These are phyloP conservation scores for Threskiornis aethiopicus DNA, from an alignment of 2,797 vertebrate species.

Conservation along the genomic window DNA sequence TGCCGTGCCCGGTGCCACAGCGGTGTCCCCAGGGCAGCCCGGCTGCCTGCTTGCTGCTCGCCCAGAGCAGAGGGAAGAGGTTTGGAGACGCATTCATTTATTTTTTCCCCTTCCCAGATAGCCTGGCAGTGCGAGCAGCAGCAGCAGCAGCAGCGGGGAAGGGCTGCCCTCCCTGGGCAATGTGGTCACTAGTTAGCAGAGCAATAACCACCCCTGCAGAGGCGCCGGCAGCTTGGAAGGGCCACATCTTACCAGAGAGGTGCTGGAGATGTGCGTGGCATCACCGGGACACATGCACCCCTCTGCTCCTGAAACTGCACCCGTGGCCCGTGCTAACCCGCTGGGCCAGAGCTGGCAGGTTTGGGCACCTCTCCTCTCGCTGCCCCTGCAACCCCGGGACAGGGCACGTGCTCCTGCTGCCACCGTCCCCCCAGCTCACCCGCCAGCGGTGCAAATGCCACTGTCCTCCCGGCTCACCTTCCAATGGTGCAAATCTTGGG, in stretches of 20 bases:
- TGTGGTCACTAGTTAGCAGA: rapidly evolving
- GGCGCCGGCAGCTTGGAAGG: neutral
- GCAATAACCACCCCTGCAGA: neutral
- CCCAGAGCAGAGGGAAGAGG: neutral
- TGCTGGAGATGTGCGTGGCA: neutral
- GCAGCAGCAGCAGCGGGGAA: neutral
- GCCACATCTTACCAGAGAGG: rapidly evolving
- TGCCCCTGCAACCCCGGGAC: neutral
- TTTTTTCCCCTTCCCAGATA: rapidly evolving
- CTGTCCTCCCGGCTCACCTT: neutral
- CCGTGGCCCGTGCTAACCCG: neutral
- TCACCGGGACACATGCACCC: rapidly evolving
- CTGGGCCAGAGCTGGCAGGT: rapidly evolving
- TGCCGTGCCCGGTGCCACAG: rapidly evolving
- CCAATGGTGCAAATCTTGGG: neutral
- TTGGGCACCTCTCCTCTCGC: neutral
- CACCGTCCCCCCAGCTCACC: rapidly evolving
- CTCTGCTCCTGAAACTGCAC: neutral
- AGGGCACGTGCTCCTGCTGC: neutral
- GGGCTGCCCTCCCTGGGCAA: neutral
- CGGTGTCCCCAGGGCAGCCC: neutral
- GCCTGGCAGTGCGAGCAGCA: neutral
- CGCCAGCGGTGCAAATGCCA: rapidly evolving
- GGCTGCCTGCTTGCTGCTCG: neutral
- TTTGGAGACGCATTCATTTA: rapidly evolving